These are phyloP conservation scores for Cremastinae sp. DNA, from an alignment of 2,888 invertebrate genomes.

Conservation along the genomic window DNA sequence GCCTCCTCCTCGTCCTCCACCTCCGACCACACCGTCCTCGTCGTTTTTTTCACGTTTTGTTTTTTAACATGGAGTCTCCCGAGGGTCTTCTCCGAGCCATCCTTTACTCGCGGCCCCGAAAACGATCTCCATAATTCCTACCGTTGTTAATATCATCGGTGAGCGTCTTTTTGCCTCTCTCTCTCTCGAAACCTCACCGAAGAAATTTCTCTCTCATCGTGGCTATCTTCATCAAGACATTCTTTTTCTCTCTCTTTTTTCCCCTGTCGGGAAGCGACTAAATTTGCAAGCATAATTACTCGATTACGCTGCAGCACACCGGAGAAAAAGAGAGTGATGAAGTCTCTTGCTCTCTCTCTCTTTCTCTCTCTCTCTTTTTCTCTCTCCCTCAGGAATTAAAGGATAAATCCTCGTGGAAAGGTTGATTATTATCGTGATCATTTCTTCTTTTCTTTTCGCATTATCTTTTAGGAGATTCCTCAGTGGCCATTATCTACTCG, in stretches of 20 bases:
- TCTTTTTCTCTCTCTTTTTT: slow-evolving; percentile 25
- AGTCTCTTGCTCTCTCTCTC: slow-evolving; percentile 7
- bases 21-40: slow-evolving; percentile 13
- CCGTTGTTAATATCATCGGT: slow-evolving; percentile 61
- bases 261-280: slow-evolving; percentile 37
- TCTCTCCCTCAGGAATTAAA: slow-evolving; percentile 35
- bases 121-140: slow-evolving; percentile 61
- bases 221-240: slow-evolving; percentile 57
- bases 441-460: slow-evolving; percentile 7
- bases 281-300: slow-evolving; percentile 61
- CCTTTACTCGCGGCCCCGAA: slow-evolving; percentile 40
- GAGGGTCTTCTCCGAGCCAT: slow-evolving; percentile 26
- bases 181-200: slow-evolving; percentile 27
- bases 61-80: slow-evolving; percentile 24
- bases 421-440: slow-evolving; percentile 53
- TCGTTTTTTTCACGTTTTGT: slow-evolving; percentile 32
- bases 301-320: slow-evolving; percentile 54
- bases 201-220: slow-evolving; percentile 35
- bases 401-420: slow-evolving; percentile 48
- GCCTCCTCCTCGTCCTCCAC: slow-evolving; percentile 28
- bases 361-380: slow-evolving; percentile 4
- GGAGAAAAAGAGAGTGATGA: slow-evolving; percentile 30
- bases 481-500: slow-evolving; percentile 24
- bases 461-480: slow-evolving; percentile 18
- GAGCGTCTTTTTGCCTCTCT: slow-evolving; percentile 1